phyloP scores from a whole-genome alignment of 2,113 vertebrate genomes.

The Redunca redunca region DNA sequence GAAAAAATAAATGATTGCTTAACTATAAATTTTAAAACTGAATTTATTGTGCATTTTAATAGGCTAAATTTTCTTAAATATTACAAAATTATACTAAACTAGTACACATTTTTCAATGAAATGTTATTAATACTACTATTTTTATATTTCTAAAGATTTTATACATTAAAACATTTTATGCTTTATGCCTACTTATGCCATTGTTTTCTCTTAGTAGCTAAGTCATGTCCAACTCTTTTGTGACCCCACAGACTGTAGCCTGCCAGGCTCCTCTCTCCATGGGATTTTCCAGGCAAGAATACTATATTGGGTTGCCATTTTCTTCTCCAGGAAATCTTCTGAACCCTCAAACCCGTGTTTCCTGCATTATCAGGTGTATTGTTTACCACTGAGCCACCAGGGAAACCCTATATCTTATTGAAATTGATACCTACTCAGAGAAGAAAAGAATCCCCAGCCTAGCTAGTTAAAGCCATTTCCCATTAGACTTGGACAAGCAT shows the following conservation, averaged over 20 bases:
- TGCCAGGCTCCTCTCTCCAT: fast-evolving
- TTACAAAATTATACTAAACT: background rate
- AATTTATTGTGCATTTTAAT: background rate
- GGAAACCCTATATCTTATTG: background rate
- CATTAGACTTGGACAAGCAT: background rate
- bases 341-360: background rate
- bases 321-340: background rate
- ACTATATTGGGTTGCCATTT: background rate
- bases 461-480: background rate
- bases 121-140: background rate
- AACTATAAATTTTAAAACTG: background rate
- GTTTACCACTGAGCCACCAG: background rate
- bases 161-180: background rate
- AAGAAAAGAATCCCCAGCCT: background rate
- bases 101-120: background rate
- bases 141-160: background rate
- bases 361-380: background rate
- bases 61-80: background rate
- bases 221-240: background rate
- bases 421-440: background rate
- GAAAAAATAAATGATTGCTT: background rate
- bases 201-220: background rate
- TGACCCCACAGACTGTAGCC: background rate
- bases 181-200: background rate
- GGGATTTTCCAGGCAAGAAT: background rate